phyloP scores from a whole-genome alignment of 2,888 invertebrate genomes.

The Octodonta nipae region DNA sequence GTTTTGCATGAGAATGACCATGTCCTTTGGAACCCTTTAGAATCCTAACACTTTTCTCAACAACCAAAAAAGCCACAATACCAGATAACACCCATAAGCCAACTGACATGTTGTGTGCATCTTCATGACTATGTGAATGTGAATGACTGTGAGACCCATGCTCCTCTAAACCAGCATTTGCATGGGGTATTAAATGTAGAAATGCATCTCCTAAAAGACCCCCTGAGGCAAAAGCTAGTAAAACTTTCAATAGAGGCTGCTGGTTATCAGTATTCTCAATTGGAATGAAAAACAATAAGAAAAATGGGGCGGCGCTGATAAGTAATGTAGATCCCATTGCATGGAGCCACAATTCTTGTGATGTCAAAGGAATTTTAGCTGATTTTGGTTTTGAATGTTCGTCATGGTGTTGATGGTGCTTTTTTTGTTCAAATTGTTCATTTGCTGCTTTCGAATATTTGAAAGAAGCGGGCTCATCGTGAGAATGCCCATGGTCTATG shows the following conservation, averaged over 20 bases:
- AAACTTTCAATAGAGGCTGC: slow-evolving; percentile 74
- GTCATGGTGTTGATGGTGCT: slow-evolving; percentile 8
- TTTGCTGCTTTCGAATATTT: slow-evolving; percentile 68
- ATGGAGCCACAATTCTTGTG: slow-evolving; percentile 51
- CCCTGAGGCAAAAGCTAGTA: slow-evolving; percentile 87
- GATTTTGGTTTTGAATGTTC: slow-evolving; percentile 21
- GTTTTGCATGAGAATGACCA: slow-evolving; percentile 40
- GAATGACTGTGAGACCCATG: slow-evolving; percentile 29
- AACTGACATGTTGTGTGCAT: slow-evolving; percentile 71
- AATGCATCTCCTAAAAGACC: slow-evolving; percentile 97
- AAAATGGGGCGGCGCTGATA: slow-evolving; percentile 88
- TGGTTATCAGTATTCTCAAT: slow-evolving; percentile 74
- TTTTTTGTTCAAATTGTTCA: slow-evolving; percentile 17
- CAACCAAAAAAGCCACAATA: slow-evolving; percentile 78
- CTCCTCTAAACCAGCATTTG: slow-evolving; percentile 49
- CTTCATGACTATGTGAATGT: slow-evolving; percentile 40
- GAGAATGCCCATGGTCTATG: slow-evolving; percentile 23
- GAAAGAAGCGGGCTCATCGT: slow-evolving; percentile 51
- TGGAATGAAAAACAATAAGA: slow-evolving; percentile 85
- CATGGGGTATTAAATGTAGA: slow-evolving; percentile 95
- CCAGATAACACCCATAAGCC: slow-evolving; percentile 91
- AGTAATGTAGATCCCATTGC: slow-evolving; percentile 82
- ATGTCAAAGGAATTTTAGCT: slow-evolving; percentile 14
- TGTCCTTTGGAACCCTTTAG: slow-evolving; percentile 72
- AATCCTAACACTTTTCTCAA: slow-evolving; percentile 84